phyloP scores from a whole-genome alignment of 2,797 vertebrate species.

The Microchirus variegatus region DNA sequence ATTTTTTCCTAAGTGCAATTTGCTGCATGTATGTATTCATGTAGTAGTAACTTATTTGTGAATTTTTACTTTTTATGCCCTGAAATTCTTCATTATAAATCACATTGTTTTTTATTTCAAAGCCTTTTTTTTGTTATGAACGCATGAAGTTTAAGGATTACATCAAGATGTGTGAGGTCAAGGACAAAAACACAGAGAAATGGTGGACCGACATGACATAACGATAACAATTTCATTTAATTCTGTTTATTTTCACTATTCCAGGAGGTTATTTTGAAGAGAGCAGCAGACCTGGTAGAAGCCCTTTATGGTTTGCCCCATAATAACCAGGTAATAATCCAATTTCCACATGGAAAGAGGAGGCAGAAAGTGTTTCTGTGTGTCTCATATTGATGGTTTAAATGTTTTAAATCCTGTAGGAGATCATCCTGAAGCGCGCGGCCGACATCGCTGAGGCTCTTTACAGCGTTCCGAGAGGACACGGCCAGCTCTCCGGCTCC shows the following conservation, averaged over 20 bases:
- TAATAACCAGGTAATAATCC: conserved; percentile 88
- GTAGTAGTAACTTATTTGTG: too few species aligned
- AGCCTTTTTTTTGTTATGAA: too few species aligned
- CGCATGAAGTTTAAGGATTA: too few species aligned
- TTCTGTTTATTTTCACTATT: conserved; percentile 1
- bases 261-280: conserved; percentile 97
- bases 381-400: background rate
- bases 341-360: background rate
- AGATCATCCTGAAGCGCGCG: conserved; percentile 97
- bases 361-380: background rate
- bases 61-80: too few species aligned
- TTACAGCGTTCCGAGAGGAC: conserved; percentile 96
- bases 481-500: conserved; percentile 92
- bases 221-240: background rate
- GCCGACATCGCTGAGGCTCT: conserved; percentile 98
- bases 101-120: too few species aligned
- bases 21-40: background rate
- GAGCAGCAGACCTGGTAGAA: conserved; percentile 97
- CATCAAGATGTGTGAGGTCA: too few species aligned
- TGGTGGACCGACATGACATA: too few species aligned
- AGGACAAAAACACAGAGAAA: too few species aligned
- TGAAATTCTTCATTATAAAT: too few species aligned
- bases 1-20: conserved; percentile 7
- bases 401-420: conserved; percentile 75
- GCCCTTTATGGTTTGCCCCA: conserved; percentile 97